phyloP scores from a whole-genome alignment of 2,797 vertebrate genomes.

The Antrozous pallidus region DNA sequence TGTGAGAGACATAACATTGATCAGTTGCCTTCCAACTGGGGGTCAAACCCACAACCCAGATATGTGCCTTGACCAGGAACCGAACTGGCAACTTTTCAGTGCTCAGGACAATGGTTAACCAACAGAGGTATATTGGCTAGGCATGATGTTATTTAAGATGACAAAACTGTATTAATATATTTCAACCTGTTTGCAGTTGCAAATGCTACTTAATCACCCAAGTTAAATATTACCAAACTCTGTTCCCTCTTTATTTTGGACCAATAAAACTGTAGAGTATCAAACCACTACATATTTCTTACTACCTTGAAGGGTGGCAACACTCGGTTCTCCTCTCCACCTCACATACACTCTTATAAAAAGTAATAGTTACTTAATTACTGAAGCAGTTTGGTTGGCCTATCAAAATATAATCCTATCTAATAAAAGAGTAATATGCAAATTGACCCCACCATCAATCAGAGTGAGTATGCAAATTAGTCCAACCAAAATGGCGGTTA shows the following conservation, averaged over 20 bases:
- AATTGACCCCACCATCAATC: no score
- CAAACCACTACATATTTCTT: background rate
- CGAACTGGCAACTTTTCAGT: background rate
- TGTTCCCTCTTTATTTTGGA: background rate
- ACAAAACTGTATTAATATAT: background rate
- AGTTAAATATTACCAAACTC: conserved; percentile 16
- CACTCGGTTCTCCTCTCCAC: background rate
- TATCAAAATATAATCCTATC: conserved; percentile 13
- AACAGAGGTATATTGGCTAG: background rate
- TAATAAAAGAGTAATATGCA: no score
- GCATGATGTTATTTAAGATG: background rate
- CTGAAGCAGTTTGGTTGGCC: background rate
- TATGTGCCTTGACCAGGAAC: background rate
- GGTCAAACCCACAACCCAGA: background rate
- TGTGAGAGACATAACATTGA: background rate
- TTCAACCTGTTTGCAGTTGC: background rate
- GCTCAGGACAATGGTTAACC: background rate
- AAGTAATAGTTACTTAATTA: background rate
- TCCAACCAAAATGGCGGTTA: no score
- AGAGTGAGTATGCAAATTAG: no score
- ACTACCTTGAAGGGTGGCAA: background rate
- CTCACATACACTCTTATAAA: background rate
- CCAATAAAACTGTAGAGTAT: background rate
- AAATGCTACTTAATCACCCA: background rate
- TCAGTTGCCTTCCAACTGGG: background rate